Evolutionary conservation across 1,140 invertebrate genomes (phyloP), one percentile per base, ranked within the genome.

Genomic region (Conus betulinus): DNA sequence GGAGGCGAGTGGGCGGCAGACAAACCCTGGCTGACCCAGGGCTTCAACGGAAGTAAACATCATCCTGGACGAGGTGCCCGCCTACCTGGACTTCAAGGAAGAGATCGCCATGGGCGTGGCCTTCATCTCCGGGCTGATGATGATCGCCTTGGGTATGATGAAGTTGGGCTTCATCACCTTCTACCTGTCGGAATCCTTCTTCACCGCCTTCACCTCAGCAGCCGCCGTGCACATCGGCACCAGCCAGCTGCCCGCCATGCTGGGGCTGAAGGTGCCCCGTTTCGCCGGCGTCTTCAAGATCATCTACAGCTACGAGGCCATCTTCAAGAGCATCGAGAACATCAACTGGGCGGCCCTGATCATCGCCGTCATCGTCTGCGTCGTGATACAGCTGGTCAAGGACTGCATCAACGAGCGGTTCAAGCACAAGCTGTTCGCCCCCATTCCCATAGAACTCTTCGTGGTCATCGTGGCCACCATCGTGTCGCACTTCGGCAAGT

Each of bases 171-270:
- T 97, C 53, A 96, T 99, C 88, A 97, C 97, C 20, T 97, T 97
- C 0, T 96, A 99, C 63, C 96, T 99, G 15, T 98, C 98, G 1
- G 98, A 99, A 93, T 97, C 98, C 0, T 96, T 99, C 89, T 97
- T 99, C 1, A 98, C 97, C 90, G 98, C 98, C 0, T 99, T 99
- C 93, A 99, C 98, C 2, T 98, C 98, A 0, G 98, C 97, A 1
- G 98, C 98, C 6, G 98, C 98, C 0, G 95, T 98, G 87, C 98
- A 99, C 92, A 98, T 99, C 20, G 95, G 98, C n/a, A 97, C 97
- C 0, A 98, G 98, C 7, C 98, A 99, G 95, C 95, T 99, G 3
- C 98, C 98, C 93, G 97, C 98, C 94, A 96, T 99, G 0, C 96
- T 99, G 87, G 98, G 98, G 0, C 93, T 99, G 0, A 91, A 90